These are phyloP conservation scores for Sardina pilchardus DNA, from an alignment of 2,113 vertebrate species.

Conservation along the genomic window DNA sequence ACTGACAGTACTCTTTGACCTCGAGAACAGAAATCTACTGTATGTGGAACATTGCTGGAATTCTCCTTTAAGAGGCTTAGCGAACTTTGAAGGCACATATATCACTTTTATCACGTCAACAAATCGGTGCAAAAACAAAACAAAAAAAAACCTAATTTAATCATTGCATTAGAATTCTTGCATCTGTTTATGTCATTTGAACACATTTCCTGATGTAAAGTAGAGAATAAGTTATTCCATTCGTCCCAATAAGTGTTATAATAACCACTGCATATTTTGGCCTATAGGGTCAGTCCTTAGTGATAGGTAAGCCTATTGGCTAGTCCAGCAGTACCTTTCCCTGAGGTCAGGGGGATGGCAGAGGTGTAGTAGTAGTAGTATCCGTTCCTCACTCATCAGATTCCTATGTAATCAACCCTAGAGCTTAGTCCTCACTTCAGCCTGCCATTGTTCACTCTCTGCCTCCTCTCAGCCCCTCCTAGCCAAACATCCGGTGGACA, in stretches of 20 bases:
- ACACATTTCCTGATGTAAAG: too few species aligned
- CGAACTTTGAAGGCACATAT: too few species aligned
- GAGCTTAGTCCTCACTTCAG: slow-evolving; percentile 15
- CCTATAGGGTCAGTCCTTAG: neutral
- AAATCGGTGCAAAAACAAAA: too few species aligned
- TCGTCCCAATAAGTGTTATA: neutral
- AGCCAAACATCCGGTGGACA: slow-evolving; percentile 38
- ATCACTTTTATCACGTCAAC: too few species aligned
- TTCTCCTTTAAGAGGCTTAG: too few species aligned
- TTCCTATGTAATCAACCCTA: neutral
- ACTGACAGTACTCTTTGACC: too few species aligned
- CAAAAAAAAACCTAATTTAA: too few species aligned
- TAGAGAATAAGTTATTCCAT: neutral
- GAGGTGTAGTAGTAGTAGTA: neutral
- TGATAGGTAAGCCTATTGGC: neutral
- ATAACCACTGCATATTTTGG: neutral
- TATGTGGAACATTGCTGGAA: too few species aligned
- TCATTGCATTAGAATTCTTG: too few species aligned
- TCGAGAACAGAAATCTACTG: too few species aligned
- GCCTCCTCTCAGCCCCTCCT: neutral
- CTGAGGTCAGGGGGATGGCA: neutral
- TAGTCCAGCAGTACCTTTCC: neutral
- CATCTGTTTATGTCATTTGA: too few species aligned
- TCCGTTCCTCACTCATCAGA: neutral
- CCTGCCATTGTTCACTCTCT: neutral